Evolutionary conservation across 2,888 invertebrate genomes (phyloP).

Genomic region (Tenthredo amoena): DNA sequence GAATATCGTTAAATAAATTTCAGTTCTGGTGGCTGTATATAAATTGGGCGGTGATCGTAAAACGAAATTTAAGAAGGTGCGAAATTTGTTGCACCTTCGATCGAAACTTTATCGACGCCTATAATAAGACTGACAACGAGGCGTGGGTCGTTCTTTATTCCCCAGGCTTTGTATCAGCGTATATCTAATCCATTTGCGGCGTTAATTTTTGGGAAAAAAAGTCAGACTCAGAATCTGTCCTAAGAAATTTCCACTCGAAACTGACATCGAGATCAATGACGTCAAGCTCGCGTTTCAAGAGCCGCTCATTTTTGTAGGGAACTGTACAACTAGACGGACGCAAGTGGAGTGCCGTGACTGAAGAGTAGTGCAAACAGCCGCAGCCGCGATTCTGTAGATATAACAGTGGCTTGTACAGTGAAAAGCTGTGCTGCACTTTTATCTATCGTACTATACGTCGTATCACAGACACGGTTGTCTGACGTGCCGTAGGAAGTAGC

Average conservation of each 20-base stretch:
- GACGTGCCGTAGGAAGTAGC: background rate
- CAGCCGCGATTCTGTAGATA: conserved; percentile 48
- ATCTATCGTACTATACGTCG: conserved; percentile 24
- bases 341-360: conserved; percentile 43
- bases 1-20: conserved; percentile 54
- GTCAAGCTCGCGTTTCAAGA: background rate
- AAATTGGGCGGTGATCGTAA: conserved; percentile 50
- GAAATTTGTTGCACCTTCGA: conserved; percentile 20
- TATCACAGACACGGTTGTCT: conserved; percentile 4
- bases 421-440: conserved; percentile 47
- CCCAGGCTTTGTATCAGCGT: background rate
- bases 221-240: background rate
- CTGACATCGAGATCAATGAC: conserved; percentile 13
- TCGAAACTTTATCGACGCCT: conserved; percentile 36
- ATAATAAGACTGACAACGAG: conserved; percentile 42
- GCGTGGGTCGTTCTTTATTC: background rate
- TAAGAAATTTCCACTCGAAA: background rate
- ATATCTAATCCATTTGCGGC: background rate
- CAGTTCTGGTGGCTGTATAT: conserved; percentile 17
- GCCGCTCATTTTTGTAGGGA: conserved; percentile 34
- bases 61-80: conserved; percentile 37
- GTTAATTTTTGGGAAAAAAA: background rate
- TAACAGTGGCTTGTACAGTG: conserved; percentile 44
- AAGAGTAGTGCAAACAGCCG: conserved; percentile 51
- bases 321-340: conserved; percentile 50